Percentiles rank a stretch among this genome's conserved stretches.
Conservation (phyloP, 2,888 invertebrate species). For the Campoplex nolae region DNA sequence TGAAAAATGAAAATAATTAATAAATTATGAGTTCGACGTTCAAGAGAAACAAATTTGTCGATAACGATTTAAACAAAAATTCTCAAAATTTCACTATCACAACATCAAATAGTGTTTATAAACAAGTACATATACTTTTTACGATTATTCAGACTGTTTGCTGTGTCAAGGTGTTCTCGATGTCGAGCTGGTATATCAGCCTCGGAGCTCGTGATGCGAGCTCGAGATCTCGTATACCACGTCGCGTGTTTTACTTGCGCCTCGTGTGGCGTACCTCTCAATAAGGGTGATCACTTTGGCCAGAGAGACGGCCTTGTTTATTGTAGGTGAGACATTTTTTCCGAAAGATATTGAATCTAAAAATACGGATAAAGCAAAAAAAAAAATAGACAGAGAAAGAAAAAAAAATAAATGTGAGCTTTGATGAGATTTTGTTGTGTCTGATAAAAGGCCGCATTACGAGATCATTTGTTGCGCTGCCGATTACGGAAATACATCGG, state of each 20-base stretch:
- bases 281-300: conserved; percentile 96
- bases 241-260: conserved; percentile 95
- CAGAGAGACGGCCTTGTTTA: conserved; percentile 93
- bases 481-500: conserved; percentile 87
- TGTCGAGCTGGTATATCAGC: conserved; percentile 94
- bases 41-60: background rate
- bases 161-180: conserved; percentile 93
- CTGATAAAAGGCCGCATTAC: conserved; percentile 87
- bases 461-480: conserved; percentile 86
- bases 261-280: conserved; percentile 92
- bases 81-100: background rate
- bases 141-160: conserved; percentile 90
- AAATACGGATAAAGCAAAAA: background rate
- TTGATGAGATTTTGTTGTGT: background rate
- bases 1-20: background rate
- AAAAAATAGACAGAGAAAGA: conserved; percentile 4
- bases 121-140: background rate
- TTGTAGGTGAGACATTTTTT: conserved; percentile 85
- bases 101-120: background rate
- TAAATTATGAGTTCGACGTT: background rate
- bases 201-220: conserved; percentile 96
- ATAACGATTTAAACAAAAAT: too few species aligned
- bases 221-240: conserved; percentile 94
- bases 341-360: background rate
- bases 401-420: background rate